Percentiles rank a stretch among this genome's conserved stretches.
phyloP scores from a whole-genome alignment of 2,797 vertebrate genomes.

The Typhlichthys eigenmanni region DNA sequence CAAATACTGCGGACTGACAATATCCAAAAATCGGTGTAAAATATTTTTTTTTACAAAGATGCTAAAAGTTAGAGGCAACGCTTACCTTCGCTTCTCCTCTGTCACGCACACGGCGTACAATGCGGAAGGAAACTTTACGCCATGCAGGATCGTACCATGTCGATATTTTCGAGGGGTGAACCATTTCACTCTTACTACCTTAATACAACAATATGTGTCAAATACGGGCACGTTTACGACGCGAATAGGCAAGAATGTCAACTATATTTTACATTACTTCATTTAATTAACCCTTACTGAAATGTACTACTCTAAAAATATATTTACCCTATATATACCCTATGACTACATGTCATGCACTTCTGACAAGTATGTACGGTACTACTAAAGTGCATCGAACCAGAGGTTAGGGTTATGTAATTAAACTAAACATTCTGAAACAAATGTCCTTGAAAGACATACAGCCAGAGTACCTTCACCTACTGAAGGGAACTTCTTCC shows the following conservation, averaged over 20 bases:
- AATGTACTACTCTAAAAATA: slow-evolving; percentile 18
- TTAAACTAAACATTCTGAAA: slow-evolving; percentile 10
- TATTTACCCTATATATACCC: slow-evolving; percentile 19
- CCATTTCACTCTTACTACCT: not conserved
- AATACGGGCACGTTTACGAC: too few species aligned
- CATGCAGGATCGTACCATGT: slow-evolving; percentile 56
- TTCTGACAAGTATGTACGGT: slow-evolving; percentile 5
- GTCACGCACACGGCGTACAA: slow-evolving; percentile 27
- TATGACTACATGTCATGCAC: slow-evolving; percentile 6
- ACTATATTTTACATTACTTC: not conserved
- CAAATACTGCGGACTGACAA: slow-evolving; percentile 20
- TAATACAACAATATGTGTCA: not conserved
- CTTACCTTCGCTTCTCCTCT: slow-evolving; percentile 55
- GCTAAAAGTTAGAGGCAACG: rapidly evolving
- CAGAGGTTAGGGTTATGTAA: slow-evolving; percentile 75
- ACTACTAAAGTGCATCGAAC: slow-evolving; percentile 43
- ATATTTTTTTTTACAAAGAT: rapidly evolving
- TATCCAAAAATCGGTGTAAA: not conserved
- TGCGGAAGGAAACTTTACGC: slow-evolving; percentile 69
- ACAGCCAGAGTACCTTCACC: slow-evolving; percentile 11
- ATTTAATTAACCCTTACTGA: not conserved
- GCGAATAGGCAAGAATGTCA: too few species aligned
- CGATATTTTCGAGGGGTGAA: slow-evolving; percentile 21
- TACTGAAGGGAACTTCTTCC: slow-evolving; percentile 17
- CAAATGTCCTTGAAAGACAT: slow-evolving; percentile 10